Evolutionary conservation across 2,888 invertebrate species (phyloP).

Genomic region (Oligia strigilis): DNA sequence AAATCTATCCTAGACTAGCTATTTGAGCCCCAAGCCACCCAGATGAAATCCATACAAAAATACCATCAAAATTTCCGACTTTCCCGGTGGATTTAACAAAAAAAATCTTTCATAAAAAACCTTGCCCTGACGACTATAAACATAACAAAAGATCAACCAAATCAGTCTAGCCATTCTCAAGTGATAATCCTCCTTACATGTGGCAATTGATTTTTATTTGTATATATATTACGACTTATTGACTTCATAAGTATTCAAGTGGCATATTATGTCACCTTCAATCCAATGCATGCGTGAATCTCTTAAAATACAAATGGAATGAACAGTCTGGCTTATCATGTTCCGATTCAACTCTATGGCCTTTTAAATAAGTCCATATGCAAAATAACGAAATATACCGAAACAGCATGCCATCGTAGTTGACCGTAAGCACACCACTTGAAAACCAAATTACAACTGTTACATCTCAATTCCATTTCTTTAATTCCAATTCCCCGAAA

Average conservation of each 20-base stretch:
- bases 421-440: background rate
- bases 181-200: too few relatives aligned
- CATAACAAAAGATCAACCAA: too few relatives aligned
- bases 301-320: background rate
- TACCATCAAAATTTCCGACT: too few relatives aligned
- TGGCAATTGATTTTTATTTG: too few relatives aligned
- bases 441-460: background rate
- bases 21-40: too few relatives aligned
- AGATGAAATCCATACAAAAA: too few relatives aligned
- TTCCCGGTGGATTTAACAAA: too few relatives aligned
- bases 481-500: conserved; percentile 34
- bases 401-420: background rate
- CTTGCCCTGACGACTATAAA: too few relatives aligned
- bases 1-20: background rate
- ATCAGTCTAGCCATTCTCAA: too few relatives aligned
- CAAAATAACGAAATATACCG: background rate
- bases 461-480: conserved; percentile 36
- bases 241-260: background rate
- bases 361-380: too few relatives aligned
- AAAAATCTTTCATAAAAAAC: too few relatives aligned
- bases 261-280: background rate
- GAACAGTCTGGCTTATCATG: background rate
- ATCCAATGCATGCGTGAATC: too few relatives aligned
- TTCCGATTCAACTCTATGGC: background rate
- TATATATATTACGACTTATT: background rate